Base-by-base conservation (phyloP, 1,140 invertebrate genomes). In the Lucilia sericata region DNA sequence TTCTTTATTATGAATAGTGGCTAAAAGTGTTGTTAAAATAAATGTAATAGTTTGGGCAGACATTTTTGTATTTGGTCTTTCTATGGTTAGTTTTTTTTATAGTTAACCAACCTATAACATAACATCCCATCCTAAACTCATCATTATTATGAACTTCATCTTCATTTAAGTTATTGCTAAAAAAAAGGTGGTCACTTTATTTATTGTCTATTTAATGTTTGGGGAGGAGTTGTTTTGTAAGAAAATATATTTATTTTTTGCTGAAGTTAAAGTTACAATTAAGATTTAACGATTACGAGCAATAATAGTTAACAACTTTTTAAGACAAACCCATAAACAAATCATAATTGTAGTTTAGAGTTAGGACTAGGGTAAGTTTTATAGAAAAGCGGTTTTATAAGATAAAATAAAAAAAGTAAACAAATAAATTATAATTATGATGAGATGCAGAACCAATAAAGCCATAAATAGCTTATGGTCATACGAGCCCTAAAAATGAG, bases 221-320 rank as follows among this genome's bases (percentile, higher is more conserved):
- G 14, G 55, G 55, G 55, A 60, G 55, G 55, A 60, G 55, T 60
- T 60, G 55, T 60, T 60, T 60, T 7, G n/a, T 2, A 17, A 60
- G 25, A 60, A 60, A 60, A 60, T 60, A 60, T 60, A 7, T 60
- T 60, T 60, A n/a, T 7, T 60, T 60, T 60, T 17, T 17, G n/a
- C 14, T 42, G 42, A 8, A 60, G 55, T n/a, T 60, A 14, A n/a
- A 60, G 55, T n/a, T n/a, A n/a, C 55, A 60, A 60, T 60, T 60
- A 60, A 60, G 55, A 60, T 60, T 60, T n/a, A 60, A 60, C n/a
- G 55, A 60, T 60, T n/a, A n/a, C 14, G 10, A 42, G 55, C 55
- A n/a, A n/a, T 60, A 60, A 60, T 60, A 17, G 55, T 60, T 60
- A 60, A 60, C n/a, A 60, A 60, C 55, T 60, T 60, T 30, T 30